phyloP scores from a whole-genome alignment of 2,113 vertebrate genomes.

The Clarias magur region DNA sequence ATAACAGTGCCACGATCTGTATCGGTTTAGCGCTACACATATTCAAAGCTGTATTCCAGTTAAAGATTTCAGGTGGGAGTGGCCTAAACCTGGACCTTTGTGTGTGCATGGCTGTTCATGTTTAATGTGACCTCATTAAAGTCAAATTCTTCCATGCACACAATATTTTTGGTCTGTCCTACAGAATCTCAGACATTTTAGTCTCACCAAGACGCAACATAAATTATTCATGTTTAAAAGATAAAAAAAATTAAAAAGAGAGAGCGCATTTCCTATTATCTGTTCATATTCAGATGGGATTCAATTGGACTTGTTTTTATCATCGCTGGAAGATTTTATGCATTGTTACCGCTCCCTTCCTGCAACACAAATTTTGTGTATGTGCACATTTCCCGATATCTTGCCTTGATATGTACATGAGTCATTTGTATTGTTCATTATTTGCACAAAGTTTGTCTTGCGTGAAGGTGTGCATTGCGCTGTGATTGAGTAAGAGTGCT shows the following conservation, averaged over 20 bases:
- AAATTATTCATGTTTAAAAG: background rate
- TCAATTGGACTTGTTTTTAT: background rate
- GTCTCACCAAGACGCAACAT: background rate
- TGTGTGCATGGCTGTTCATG: background rate
- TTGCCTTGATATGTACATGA: background rate
- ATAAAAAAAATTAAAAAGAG: background rate
- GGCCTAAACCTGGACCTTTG: background rate
- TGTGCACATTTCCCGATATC: constrained; percentile 3
- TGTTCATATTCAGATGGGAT: background rate
- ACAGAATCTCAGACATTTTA: background rate
- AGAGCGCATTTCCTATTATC: background rate
- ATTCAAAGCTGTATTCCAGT: background rate
- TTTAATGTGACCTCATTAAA: background rate
- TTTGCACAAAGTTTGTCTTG: background rate
- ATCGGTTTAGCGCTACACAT: background rate
- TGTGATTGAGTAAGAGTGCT: constrained; percentile 2
- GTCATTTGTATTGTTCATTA: background rate
- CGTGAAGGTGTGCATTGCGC: background rate
- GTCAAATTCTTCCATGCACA: background rate
- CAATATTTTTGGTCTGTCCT: background rate
- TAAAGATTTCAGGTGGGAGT: background rate
- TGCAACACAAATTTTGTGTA: background rate
- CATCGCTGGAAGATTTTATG: background rate
- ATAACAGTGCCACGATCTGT: background rate
- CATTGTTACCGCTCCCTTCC: background rate